Evolutionary conservation across 2,888 invertebrate species (phyloP).

Genomic region (Esperia sulphurella): DNA sequence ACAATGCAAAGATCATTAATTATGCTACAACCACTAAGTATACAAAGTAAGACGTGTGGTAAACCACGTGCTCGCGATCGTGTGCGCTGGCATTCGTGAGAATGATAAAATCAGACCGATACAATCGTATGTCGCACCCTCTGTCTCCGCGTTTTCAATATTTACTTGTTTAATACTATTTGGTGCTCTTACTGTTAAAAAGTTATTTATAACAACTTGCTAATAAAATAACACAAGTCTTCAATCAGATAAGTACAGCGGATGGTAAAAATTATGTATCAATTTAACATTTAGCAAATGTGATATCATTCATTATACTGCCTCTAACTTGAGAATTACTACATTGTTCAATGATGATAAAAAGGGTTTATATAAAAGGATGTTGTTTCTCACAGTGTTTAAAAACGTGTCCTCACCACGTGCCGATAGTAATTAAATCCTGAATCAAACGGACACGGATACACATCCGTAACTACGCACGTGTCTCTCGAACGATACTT

Average conservation of each 20-base stretch:
- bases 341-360: neutral
- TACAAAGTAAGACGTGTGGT: neutral
- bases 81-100: conserved; percentile 8
- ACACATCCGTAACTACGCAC: conserved; percentile 48
- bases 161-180: too few relatives aligned
- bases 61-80: conserved; percentile 23
- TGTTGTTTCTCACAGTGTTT: conserved; percentile 36
- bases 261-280: too few relatives aligned
- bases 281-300: too few relatives aligned
- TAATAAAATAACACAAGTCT: too few relatives aligned
- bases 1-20: conserved; percentile 2
- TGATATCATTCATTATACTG: too few relatives aligned
- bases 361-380: conserved; percentile 9
- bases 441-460: conserved; percentile 36
- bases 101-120: neutral
- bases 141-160: too few relatives aligned
- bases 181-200: too few relatives aligned
- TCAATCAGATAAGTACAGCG: too few relatives aligned
- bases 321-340: too few relatives aligned
- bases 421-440: conserved; percentile 52
- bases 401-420: conserved; percentile 49
- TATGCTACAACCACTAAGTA: neutral
- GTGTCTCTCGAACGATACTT: conserved; percentile 30
- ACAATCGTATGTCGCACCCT: too few relatives aligned
- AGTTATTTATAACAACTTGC: too few relatives aligned